Evolutionary conservation across 2,797 vertebrate genomes (phyloP), one percentile per base, ranked within the genome.

Genomic region (Danio jaintianensis): DNA sequence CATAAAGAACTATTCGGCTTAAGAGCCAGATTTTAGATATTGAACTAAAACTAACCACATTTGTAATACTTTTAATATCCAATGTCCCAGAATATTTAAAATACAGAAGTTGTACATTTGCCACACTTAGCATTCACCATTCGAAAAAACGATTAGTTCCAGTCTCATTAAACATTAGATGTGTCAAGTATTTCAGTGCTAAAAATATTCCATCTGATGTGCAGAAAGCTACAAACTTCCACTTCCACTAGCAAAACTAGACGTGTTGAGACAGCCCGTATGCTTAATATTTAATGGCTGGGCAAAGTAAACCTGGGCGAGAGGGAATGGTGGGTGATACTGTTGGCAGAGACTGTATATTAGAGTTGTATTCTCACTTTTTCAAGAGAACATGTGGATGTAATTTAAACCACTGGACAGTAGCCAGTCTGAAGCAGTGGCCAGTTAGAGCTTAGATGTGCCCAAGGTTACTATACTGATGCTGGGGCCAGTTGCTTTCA

Each of bases 161-260:
- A 68, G 22, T 6, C 8, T 58, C 20, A 29, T 58, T 58, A 40
- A 47, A 47, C 55, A 5, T 43, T 4, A 40, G 13, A 78, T 42
- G 45, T 52, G 45, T 62, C n/a, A 53, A 63, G 59, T 64, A 50
- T 50, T 75, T 50, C 58, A 11, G 18, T 64, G n/a, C 38, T 42
- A 64, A 71, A 75, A 75, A 64, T 64, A 75, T 63, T 63, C 59
- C 15, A 56, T 78, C 20, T 69, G 66, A 58, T 78, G 64, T 78
- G 75, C 55, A 78, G 45, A 69, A 70, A 20, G n/a, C 76, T 47
- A 58, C 43, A 72, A 13, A 78, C n/a, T 48, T 61, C 6, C 13
- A n/a, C 53, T 71, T 79, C 38, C 6, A 71, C 36, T 62, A 43
- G 18, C 45, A 59, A 79, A 71, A 36, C 75, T 20, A 58, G 47